Conservation (phyloP, 1,140 invertebrate species). For the Heliothis subflexa region DNA sequence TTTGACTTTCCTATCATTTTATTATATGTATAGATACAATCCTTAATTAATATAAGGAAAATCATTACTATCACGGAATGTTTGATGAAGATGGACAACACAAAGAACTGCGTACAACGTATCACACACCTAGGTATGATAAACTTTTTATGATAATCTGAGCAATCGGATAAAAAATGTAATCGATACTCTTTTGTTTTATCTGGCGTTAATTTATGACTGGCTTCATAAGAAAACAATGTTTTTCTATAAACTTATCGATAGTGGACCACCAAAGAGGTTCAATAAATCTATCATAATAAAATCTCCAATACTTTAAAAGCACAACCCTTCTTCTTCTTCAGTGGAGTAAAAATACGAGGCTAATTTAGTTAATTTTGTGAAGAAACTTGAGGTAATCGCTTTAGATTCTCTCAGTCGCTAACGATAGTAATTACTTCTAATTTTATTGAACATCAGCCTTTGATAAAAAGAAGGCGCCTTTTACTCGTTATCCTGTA, state of each 20-base stretch:
- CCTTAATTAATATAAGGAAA: too few species aligned
- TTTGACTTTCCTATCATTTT: too few species aligned
- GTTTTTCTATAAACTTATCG: not conserved
- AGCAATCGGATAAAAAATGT: not conserved
- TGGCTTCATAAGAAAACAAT: not conserved
- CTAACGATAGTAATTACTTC: conserved; percentile 55
- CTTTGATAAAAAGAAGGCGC: conserved; percentile 50
- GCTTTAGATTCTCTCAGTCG: conserved; percentile 18
- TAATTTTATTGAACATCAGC: conserved; percentile 53
- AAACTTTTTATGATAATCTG: too few species aligned
- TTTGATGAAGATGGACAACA: too few species aligned
- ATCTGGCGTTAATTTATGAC: not conserved
- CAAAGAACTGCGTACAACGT: too few species aligned
- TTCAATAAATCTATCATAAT: not conserved
- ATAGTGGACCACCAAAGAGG: conserved; percentile 21
- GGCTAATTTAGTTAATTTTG: conserved; percentile 31
- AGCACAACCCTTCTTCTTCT: not conserved
- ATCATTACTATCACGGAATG: too few species aligned
- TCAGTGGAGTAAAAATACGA: not conserved
- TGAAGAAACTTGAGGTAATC: conserved; percentile 27
- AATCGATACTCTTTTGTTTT: not conserved
- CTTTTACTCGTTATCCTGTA: not conserved
- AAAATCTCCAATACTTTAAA: conserved; percentile 11
- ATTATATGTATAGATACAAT: too few species aligned
- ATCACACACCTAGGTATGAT: too few species aligned